phyloP scores from a whole-genome alignment of 2,888 invertebrate genomes.

The Pollenia angustigena region DNA sequence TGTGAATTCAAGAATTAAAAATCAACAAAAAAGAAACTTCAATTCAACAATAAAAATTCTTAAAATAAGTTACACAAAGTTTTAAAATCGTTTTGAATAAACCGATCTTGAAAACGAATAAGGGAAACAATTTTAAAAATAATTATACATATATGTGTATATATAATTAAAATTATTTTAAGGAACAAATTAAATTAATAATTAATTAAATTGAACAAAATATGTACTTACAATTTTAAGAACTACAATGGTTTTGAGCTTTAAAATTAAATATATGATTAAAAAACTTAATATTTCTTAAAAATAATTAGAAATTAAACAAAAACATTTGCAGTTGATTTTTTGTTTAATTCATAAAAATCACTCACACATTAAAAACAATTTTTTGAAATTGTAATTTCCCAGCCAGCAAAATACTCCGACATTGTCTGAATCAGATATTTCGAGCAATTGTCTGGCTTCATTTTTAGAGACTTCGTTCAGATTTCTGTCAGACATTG shows the following conservation, averaged over 20 bases:
- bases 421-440: too few species aligned
- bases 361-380: too few species aligned
- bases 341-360: too few species aligned
- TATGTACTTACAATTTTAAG: constrained; percentile 20
- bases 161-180: background rate
- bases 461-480: too few species aligned
- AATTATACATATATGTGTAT: background rate
- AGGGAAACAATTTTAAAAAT: constrained; percentile 5
- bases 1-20: constrained; percentile 76
- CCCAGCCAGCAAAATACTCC: too few species aligned
- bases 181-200: constrained; percentile 3
- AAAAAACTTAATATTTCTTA: constrained; percentile 2
- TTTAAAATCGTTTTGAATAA: too few species aligned
- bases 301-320: background rate
- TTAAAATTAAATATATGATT: constrained; percentile 46
- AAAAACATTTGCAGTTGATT: background rate
- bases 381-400: too few species aligned
- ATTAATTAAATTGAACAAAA: background rate
- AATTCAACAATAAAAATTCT: background rate
- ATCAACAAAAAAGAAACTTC: constrained; percentile 13
- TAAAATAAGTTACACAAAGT: too few species aligned
- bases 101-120: background rate
- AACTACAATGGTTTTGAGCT: constrained; percentile 65
- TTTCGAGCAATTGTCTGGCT: too few species aligned
- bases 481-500: too few species aligned